A percentile compares a stretch with the other conserved stretches of the same genome.
Conservation (phyloP, 2,888 invertebrate species). For the Loripinus fragilis region DNA sequence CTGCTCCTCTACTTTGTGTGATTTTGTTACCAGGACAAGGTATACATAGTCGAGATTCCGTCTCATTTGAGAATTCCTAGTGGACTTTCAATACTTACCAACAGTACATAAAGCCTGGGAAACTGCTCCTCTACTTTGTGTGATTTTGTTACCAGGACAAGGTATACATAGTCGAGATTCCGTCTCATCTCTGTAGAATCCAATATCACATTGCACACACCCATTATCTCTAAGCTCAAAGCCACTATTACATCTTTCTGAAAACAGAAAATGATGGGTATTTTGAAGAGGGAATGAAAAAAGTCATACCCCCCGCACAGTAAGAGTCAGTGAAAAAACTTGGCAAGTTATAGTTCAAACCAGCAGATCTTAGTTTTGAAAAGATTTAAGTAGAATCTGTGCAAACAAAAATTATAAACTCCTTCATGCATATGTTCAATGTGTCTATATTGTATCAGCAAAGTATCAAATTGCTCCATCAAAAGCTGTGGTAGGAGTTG, state of each 20-base stretch:
- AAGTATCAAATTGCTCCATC: too few relatives aligned
- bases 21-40: conserved; percentile 89
- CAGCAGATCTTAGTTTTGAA: too few relatives aligned
- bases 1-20: conserved; percentile 92
- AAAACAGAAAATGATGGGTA: conserved; percentile 29
- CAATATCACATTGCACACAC: conserved; percentile 87
- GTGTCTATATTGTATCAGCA: too few relatives aligned
- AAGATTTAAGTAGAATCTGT: too few relatives aligned
- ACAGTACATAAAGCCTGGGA: conserved; percentile 85
- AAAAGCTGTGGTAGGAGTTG: too few relatives aligned
- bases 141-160: conserved; percentile 91
- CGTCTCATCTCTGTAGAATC: conserved; percentile 57
- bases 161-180: conserved; percentile 41
- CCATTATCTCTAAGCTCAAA: conserved; percentile 89
- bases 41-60: conserved; percentile 43
- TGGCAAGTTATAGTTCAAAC: too few relatives aligned
- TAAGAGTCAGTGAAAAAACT: too few relatives aligned
- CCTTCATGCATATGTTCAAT: too few relatives aligned
- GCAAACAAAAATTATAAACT: too few relatives aligned
- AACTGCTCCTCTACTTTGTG: conserved; percentile 91
- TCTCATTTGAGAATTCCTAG: too few relatives aligned
- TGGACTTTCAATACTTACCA: conserved; percentile 55
- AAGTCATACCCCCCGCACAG: too few relatives aligned
- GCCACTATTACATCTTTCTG: conserved; percentile 66
- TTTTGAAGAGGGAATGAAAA: too few relatives aligned